A percentile compares a stretch with the other conserved stretches of the same genome.
Evolutionary conservation across 2,888 invertebrate genomes (phyloP).

Genomic region (Andrena haemorrhoa): DNA sequence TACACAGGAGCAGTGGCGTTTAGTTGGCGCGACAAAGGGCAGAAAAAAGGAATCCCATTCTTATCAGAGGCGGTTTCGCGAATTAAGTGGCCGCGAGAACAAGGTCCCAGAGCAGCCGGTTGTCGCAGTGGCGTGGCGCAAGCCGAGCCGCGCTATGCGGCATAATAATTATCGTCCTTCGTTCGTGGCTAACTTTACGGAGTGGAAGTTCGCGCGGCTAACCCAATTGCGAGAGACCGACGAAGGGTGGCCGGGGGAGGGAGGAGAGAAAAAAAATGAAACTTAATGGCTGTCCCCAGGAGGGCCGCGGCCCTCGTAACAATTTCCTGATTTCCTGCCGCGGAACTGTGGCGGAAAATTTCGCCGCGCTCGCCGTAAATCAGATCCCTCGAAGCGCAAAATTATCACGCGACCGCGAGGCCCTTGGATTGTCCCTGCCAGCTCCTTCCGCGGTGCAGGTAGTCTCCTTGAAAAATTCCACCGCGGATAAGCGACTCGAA

Average conservation of each 20-base stretch:
- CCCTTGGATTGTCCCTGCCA: neutral
- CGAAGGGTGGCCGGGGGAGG: slow-evolving; percentile 19
- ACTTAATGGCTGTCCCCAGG: slow-evolving; percentile 66
- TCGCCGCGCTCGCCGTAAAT: slow-evolving; percentile 33
- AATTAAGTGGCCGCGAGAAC: slow-evolving; percentile 58
- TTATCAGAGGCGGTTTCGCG: slow-evolving; percentile 54
- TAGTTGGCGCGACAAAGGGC: neutral
- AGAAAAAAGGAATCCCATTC: neutral
- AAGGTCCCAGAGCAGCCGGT: slow-evolving; percentile 59
- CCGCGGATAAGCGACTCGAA: too few relatives aligned
- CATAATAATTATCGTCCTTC: slow-evolving; percentile 75
- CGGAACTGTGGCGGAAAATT: slow-evolving; percentile 26
- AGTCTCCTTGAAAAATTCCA: too few relatives aligned
- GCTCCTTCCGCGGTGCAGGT: neutral
- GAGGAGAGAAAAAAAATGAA: slow-evolving; percentile 58
- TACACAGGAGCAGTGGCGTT: neutral
- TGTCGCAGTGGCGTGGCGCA: slow-evolving; percentile 71
- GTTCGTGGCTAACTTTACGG: slow-evolving; percentile 71
- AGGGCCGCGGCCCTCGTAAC: slow-evolving; percentile 40
- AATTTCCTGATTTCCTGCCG: slow-evolving; percentile 60
- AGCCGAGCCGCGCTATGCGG: slow-evolving; percentile 69
- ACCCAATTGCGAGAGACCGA: slow-evolving; percentile 65
- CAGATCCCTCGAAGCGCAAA: slow-evolving; percentile 36
- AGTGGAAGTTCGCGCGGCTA: slow-evolving; percentile 69
- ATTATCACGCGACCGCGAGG: slow-evolving; percentile 7